Evolutionary conservation across 2,797 vertebrate species (phyloP).

Genomic region (Melopsittacus undulatus): DNA sequence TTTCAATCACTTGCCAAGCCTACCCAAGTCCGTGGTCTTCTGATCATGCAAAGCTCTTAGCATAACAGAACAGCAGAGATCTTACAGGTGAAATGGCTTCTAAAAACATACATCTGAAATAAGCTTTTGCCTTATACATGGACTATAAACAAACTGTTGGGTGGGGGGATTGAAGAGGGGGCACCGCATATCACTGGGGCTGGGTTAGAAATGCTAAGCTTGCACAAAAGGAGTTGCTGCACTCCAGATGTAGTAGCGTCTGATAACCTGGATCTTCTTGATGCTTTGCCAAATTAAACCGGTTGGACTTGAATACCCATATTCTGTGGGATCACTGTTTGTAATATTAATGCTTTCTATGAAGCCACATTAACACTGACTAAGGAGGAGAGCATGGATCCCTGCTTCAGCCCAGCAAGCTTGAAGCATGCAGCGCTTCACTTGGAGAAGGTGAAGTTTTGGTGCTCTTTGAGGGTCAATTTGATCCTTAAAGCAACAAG

Average conservation of each 20-base stretch:
- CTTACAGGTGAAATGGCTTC: not conserved
- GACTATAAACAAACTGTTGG: not conserved
- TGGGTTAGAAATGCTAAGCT: not conserved
- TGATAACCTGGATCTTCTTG: not conserved
- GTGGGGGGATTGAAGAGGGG: not conserved
- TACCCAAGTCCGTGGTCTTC: fast-evolving
- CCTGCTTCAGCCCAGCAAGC: not conserved
- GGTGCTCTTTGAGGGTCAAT: not conserved
- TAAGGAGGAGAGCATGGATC: not conserved
- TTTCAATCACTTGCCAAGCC: not conserved
- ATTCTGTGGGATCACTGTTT: not conserved
- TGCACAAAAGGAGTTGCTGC: fast-evolving
- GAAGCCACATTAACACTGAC: not conserved
- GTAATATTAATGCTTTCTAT: not conserved
- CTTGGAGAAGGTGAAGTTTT: not conserved
- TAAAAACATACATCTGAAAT: not conserved
- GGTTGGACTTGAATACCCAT: not conserved
- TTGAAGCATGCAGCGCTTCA: not conserved
- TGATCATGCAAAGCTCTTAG: not conserved
- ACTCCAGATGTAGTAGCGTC: not conserved
- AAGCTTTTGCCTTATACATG: not conserved
- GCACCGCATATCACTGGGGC: fast-evolving
- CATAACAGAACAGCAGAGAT: not conserved
- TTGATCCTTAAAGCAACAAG: not conserved
- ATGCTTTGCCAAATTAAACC: not conserved